Conservation (phyloP, 2,113 vertebrate species). For the Phasianus colchicus region DNA sequence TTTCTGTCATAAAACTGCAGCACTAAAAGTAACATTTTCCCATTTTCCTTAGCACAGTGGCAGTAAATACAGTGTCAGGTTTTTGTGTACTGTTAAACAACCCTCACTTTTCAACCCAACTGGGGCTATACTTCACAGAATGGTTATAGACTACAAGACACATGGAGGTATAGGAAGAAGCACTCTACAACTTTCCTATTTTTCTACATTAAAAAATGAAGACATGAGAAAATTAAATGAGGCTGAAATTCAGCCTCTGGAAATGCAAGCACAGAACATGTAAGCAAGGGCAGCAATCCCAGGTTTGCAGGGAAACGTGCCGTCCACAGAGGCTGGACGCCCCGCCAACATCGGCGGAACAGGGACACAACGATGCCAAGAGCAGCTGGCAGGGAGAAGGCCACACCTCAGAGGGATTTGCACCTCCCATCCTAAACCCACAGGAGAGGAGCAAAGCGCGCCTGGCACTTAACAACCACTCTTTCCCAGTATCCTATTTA, state of each 20-base stretch:
- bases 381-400: neutral
- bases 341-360: neutral
- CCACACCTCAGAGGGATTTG: neutral
- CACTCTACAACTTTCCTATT: neutral
- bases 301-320: neutral
- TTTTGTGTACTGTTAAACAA: neutral
- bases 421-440: neutral
- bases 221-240: neutral
- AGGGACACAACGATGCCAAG: neutral
- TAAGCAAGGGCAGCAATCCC: neutral
- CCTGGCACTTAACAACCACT: neutral
- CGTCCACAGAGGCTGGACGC: neutral
- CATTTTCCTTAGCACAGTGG: neutral
- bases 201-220: neutral
- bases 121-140: neutral
- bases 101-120: neutral
- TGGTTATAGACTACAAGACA: neutral
- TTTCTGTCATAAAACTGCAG: neutral
- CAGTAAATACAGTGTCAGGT: neutral
- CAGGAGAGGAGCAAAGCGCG: neutral
- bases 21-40: neutral
- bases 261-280: neutral
- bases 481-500: neutral
- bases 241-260: neutral
- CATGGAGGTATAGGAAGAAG: rapidly evolving